Conservation (phyloP, 2,888 invertebrate species). For the Drosophila hamatofila region DNA sequence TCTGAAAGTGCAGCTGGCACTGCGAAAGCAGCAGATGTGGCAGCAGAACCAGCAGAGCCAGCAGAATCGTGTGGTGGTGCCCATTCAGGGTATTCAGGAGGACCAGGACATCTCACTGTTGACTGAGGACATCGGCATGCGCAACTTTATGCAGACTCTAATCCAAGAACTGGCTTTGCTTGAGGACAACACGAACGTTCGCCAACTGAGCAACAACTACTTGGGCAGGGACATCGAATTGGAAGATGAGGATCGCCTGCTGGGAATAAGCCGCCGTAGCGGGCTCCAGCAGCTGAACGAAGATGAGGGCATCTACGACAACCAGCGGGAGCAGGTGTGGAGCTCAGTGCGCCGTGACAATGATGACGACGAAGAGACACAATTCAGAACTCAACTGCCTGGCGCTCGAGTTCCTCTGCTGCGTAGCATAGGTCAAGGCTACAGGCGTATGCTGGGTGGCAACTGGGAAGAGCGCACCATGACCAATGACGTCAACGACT, state of each 20-base stretch:
- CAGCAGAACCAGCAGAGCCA: constrained; percentile 15
- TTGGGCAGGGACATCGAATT: not conserved
- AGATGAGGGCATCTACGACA: constrained; percentile 4
- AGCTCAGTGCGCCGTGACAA: constrained; percentile 18
- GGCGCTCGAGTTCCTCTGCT: constrained; percentile 43
- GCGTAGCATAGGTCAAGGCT: constrained; percentile 38
- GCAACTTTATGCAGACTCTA: constrained; percentile 65
- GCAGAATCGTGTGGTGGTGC: constrained; percentile 54
- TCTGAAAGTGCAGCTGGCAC: constrained; percentile 62
- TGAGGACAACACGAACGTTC: constrained; percentile 24
- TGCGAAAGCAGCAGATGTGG: constrained; percentile 33
- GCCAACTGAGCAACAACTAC: constrained; percentile 4
- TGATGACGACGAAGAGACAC: constrained; percentile 7
- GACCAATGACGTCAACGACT: not conserved
- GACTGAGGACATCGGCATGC: constrained; percentile 75
- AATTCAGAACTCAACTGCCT: not conserved
- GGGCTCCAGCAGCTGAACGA: constrained; percentile 18
- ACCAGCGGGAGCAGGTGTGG: constrained; percentile 24
- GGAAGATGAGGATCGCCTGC: constrained; percentile 7
- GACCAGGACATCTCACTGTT: constrained; percentile 50
- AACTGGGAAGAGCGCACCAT: not conserved
- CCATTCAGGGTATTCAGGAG: constrained; percentile 18
- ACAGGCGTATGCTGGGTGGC: constrained; percentile 3
- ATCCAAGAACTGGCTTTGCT: constrained; percentile 63
- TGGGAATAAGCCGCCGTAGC: constrained; percentile 43